These are phyloP conservation scores for Bombus impatiens DNA, from an alignment of 1,140 invertebrate species.

Conservation along the genomic window DNA sequence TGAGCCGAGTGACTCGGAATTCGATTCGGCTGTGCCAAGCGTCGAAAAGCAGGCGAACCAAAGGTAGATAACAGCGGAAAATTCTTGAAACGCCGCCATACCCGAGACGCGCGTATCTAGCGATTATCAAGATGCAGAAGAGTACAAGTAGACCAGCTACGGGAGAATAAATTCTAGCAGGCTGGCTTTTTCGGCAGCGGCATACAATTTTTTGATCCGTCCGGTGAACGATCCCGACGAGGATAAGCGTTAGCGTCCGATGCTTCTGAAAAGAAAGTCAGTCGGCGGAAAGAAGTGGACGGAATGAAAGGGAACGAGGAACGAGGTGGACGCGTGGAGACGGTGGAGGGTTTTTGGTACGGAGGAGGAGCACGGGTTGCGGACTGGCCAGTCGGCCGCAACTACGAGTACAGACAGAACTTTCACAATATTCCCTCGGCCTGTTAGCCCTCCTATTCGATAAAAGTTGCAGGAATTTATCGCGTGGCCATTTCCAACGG, in stretches of 20 bases:
- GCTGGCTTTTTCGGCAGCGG: no score
- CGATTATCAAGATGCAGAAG: no score
- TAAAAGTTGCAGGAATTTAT: slow-evolving; percentile 78
- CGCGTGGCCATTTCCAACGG: slow-evolving; percentile 72
- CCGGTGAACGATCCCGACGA: no score
- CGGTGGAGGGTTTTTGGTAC: slow-evolving; percentile 9
- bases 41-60: no score
- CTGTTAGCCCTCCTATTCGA: slow-evolving; percentile 73
- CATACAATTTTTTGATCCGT: no score
- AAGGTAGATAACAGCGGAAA: no score
- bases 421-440: slow-evolving; percentile 72
- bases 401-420: slow-evolving; percentile 60
- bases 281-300: slow-evolving; percentile 11
- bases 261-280: slow-evolving; percentile 13
- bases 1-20: no score
- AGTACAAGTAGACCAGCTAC: no score
- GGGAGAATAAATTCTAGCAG: no score
- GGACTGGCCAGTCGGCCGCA: slow-evolving; percentile 50
- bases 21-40: fast-evolving
- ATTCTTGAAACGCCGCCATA: no score
- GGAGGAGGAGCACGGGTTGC: slow-evolving; percentile 53
- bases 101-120: no score
- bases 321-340: slow-evolving; percentile 20
- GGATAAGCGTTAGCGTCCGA: no score
- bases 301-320: slow-evolving; percentile 2